Evolutionary conservation across 2,113 vertebrate species (phyloP).

Genomic region (Embiotoca jacksoni): DNA sequence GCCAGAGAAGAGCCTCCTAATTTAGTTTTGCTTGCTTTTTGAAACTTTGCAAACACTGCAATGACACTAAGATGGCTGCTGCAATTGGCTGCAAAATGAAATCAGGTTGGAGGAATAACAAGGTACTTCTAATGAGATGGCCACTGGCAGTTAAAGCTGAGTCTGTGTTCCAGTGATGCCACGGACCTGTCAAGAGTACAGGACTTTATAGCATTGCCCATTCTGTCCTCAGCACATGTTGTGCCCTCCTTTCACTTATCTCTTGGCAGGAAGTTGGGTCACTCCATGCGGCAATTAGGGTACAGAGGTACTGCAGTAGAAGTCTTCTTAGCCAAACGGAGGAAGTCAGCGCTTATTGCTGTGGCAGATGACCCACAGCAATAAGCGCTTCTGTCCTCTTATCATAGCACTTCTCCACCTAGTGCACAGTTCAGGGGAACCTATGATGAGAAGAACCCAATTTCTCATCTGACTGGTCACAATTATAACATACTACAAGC

Average conservation of each 20-base stretch:
- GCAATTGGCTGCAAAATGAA: slow-evolving; percentile 56
- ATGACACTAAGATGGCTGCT: slow-evolving; percentile 35
- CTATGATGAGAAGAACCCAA: slow-evolving; percentile 25
- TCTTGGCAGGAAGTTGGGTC: slow-evolving; percentile 73
- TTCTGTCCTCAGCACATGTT: slow-evolving; percentile 69
- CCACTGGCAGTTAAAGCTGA: slow-evolving; percentile 61
- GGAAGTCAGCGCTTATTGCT: slow-evolving; percentile 52
- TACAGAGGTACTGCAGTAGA: slow-evolving; percentile 63
- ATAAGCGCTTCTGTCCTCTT: slow-evolving; percentile 42
- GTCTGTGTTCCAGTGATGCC: slow-evolving; percentile 47
- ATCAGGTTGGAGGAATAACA: slow-evolving; percentile 66
- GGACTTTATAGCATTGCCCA: slow-evolving; percentile 51
- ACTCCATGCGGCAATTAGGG: slow-evolving; percentile 79
- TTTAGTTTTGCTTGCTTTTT: slow-evolving; percentile 60
- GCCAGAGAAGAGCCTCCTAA: slow-evolving; percentile 57
- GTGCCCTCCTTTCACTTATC: slow-evolving; percentile 70
- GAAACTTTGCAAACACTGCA: slow-evolving; percentile 62
- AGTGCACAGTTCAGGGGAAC: slow-evolving; percentile 40
- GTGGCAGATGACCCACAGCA: slow-evolving; percentile 57
- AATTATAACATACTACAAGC: slow-evolving; percentile 29
- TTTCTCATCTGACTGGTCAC: slow-evolving; percentile 18
- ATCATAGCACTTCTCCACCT: slow-evolving; percentile 49
- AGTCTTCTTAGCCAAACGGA: slow-evolving; percentile 63
- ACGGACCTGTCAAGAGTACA: slow-evolving; percentile 70
- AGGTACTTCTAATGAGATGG: slow-evolving; percentile 74